Conservation (phyloP, 1,140 invertebrate genomes). For the Telenomus remus region DNA sequence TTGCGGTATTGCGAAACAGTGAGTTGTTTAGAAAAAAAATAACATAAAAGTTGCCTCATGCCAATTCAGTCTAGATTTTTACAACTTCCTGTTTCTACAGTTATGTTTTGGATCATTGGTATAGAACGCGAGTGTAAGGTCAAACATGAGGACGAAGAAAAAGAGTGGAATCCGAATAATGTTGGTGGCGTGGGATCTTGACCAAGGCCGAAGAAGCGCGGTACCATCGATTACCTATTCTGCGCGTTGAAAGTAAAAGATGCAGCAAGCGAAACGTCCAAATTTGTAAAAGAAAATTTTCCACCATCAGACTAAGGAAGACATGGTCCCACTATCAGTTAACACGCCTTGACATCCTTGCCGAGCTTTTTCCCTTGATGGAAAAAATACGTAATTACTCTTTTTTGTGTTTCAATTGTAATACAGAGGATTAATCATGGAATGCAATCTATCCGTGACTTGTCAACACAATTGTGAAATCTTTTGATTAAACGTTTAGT, state of each 20-base stretch:
- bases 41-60: too few species aligned
- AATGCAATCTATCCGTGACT: too few species aligned
- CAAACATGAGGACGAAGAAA: conserved; percentile 20
- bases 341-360: conserved; percentile 49
- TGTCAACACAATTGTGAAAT: too few species aligned
- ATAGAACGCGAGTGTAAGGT: conserved; percentile 45
- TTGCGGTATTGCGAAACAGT: too few species aligned
- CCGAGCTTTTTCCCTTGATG: conserved; percentile 13
- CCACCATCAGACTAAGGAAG: conserved; percentile 15
- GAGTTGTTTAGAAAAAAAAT: too few species aligned
- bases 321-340: background rate
- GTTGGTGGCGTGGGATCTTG: conserved; percentile 63
- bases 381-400: conserved; percentile 37
- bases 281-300: conserved; percentile 5
- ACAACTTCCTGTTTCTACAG: background rate
- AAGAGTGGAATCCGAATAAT: conserved; percentile 62
- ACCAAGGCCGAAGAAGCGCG: conserved; percentile 58
- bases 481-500: too few species aligned
- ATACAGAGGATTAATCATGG: background rate
- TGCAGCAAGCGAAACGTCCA: conserved; percentile 24
- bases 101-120: conserved; percentile 44
- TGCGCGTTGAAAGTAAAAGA: conserved; percentile 29
- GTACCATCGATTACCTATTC: conserved; percentile 23
- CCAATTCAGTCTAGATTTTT: too few species aligned
- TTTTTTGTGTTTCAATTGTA: conserved; percentile 19